These are phyloP conservation scores for Noturus placidus DNA, from an alignment of 2,113 vertebrate genomes.

Conservation along the genomic window DNA sequence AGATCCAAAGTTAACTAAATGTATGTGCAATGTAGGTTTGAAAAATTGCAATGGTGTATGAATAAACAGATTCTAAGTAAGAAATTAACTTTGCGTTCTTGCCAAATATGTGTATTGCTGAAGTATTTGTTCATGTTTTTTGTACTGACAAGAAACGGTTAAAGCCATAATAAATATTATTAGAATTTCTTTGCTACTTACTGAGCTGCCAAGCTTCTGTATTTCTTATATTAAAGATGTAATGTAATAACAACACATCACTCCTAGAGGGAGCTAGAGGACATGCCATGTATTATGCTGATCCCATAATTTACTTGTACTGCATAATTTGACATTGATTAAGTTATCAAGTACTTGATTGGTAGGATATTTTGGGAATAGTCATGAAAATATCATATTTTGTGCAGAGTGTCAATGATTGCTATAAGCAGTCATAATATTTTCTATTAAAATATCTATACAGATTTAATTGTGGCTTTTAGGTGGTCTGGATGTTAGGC, in stretches of 20 bases:
- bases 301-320: not conserved
- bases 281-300: not conserved
- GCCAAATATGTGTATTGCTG: not conserved
- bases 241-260: constrained; percentile 27
- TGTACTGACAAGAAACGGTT: not conserved
- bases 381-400: not conserved
- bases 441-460: not conserved
- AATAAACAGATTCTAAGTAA: constrained; percentile 41
- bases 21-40: constrained; percentile 43
- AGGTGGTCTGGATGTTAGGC: not conserved
- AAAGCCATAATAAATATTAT: not conserved
- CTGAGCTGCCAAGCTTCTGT: not conserved
- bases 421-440: not conserved
- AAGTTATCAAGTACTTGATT: not conserved
- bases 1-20: constrained; percentile 12
- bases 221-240: not conserved
- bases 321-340: not conserved
- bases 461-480: too few species aligned
- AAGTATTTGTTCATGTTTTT: not conserved
- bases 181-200: not conserved
- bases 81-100: constrained; percentile 32
- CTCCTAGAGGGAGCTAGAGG: constrained; percentile 57
- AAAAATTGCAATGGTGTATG: constrained; percentile 25
- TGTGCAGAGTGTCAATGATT: not conserved
- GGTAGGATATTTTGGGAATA: not conserved